Evolutionary conservation across 2,888 invertebrate genomes (phyloP).

Genomic region (Tipula confusa): DNA sequence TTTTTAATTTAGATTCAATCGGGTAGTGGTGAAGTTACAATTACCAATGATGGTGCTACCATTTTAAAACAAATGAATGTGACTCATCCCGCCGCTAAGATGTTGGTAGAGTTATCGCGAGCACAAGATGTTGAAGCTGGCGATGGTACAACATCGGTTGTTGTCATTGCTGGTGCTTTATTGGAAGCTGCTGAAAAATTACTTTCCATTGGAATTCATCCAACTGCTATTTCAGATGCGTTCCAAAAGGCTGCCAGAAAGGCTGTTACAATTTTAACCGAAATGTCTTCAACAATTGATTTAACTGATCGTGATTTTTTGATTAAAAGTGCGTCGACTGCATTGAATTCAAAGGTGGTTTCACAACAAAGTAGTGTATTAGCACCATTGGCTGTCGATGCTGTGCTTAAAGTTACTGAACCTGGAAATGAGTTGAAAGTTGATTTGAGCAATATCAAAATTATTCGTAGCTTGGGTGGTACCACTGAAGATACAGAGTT

Average conservation of each 20-base stretch:
- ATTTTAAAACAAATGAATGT: slow-evolving; percentile 99
- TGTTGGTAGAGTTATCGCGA: slow-evolving; percentile 97
- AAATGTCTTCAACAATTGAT: slow-evolving; percentile 83
- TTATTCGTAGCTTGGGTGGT: slow-evolving; percentile 94
- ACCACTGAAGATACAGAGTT: slow-evolving; percentile 97
- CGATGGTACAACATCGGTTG: slow-evolving; percentile 98
- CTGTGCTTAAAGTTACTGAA: slow-evolving; percentile 70
- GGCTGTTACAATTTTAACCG: slow-evolving; percentile 62
- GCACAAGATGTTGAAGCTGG: slow-evolving; percentile 99
- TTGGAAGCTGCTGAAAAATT: slow-evolving; percentile 92
- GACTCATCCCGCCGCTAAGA: slow-evolving; percentile 97
- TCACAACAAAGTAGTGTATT: slow-evolving; percentile 94
- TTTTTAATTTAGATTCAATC: slow-evolving; percentile 75
- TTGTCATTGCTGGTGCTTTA: slow-evolving; percentile 93
- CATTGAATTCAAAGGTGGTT: slow-evolving; percentile 97
- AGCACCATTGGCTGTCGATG: slow-evolving; percentile 96
- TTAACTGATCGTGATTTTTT: slow-evolving; percentile 81
- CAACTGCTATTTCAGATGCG: slow-evolving; percentile 94
- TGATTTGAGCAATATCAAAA: slow-evolving; percentile 91
- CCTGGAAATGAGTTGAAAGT: slow-evolving; percentile 68
- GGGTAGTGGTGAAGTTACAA: slow-evolving; percentile 95
- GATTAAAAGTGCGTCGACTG: slow-evolving; percentile 93
- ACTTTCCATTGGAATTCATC: slow-evolving; percentile 91
- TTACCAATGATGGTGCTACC: slow-evolving; percentile 99
- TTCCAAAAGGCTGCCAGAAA: slow-evolving; percentile 67